Evolutionary conservation across 2,113 vertebrate genomes (phyloP).

Genomic region (Chrysochloris asiatica): DNA sequence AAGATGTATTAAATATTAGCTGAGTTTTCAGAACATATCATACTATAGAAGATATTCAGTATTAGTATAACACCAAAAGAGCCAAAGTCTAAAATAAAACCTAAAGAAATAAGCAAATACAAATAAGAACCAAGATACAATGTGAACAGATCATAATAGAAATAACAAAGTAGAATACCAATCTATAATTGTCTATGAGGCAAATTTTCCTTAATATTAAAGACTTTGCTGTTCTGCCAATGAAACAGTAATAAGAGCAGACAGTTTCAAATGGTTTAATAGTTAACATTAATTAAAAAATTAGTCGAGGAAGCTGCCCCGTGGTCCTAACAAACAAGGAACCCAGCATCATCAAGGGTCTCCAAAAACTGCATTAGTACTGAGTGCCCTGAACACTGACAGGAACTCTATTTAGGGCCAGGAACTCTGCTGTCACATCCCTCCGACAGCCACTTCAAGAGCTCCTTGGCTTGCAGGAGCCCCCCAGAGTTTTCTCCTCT

Average conservation of each 20-base stretch:
- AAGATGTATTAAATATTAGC: neutral
- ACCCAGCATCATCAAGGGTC: no score
- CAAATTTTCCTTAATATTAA: neutral
- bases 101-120: neutral
- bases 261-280: neutral
- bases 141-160: neutral
- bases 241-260: neutral
- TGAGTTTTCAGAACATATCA: neutral
- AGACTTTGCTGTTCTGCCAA: neutral
- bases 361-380: no score
- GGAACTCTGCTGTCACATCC: no score
- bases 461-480: no score
- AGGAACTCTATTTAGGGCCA: no score
- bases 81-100: neutral
- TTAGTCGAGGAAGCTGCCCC: no score
- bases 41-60: neutral
- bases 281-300: neutral
- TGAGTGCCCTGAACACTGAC: no score
- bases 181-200: neutral
- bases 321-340: no score
- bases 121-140: neutral
- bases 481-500: no score
- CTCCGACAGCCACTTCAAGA: no score
- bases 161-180: no score
- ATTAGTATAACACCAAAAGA: neutral